Evolutionary conservation across 2,113 vertebrate species (phyloP), one percentile per base, ranked within the genome.

Genomic region (Nicator chloris): DNA sequence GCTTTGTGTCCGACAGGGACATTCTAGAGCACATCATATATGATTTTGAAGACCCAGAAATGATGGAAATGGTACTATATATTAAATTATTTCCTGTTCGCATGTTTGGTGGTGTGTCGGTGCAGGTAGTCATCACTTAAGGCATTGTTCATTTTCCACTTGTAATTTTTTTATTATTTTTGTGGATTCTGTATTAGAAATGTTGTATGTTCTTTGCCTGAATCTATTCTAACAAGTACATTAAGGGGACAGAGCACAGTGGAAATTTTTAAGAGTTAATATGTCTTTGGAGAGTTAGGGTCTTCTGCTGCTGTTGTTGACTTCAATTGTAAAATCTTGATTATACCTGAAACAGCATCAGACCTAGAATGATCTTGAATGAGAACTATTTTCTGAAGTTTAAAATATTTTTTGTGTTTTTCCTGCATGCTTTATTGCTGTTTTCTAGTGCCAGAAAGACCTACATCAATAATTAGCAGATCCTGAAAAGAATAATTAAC

Each of bases 21-120:
- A 99, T 99, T 86, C 97, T 99, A 82, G 99, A 99, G 76, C 99
- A 99, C 96, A 99, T 99, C 82, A 99, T 99, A 95, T 99, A 99
- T 73, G 99, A 99, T 95, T 99, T 99, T 89, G 99, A 99, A 90
- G 99, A 99, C 96, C 99, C 99, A 6, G 99, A 99, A 98, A 99
- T 99, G 99, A 99, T 99, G 99, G 99, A 99, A 97, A 99, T 99
- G 99, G 99, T 99, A 98, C 97, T 42, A 64, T 59, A 69, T 56
- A 66, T 60, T 76, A 72, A 88, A 76, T 83, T 49, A 13, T n/a
- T 73, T 81, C 20, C 14, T 81, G 18, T 45, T 35, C 40, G 79
- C 24, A 4, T 11, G 3, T 79, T 75, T 69, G 42, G 28, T 37
- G 13, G 9, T 33, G 13, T 57, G 31, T 57, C 1, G 4, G 20